A percentile compares a stretch with the other conserved stretches of the same genome.
These are phyloP conservation scores for Gobionotothen gibberifrons DNA, from an alignment of 2,797 vertebrate species.

Conservation along the genomic window DNA sequence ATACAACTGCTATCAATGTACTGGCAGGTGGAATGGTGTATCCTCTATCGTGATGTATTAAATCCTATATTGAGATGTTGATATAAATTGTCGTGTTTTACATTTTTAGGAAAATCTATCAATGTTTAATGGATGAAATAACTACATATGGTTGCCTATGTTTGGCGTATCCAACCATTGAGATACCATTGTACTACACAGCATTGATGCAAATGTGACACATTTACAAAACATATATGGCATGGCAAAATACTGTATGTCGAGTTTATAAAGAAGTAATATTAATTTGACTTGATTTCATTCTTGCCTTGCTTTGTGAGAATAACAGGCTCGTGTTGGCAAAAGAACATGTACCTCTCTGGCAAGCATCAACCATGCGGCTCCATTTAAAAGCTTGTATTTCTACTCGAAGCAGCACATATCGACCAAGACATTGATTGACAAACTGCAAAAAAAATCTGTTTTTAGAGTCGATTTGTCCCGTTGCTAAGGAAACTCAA, in stretches of 20 bases:
- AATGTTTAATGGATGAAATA: conserved; percentile 1
- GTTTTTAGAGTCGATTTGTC: conserved; percentile 34
- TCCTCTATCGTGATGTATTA: background rate
- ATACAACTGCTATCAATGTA: conserved; percentile 3
- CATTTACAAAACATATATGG: no score
- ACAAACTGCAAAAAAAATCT: conserved; percentile 35
- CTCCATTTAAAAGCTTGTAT: conserved; percentile 44
- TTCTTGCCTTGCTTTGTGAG: background rate
- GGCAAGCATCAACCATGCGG: background rate
- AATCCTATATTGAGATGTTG: background rate
- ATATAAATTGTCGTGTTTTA: background rate
- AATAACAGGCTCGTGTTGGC: background rate
- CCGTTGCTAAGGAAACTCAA: conserved; percentile 53
- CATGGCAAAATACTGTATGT: background rate
- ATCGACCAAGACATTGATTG: conserved; percentile 29
- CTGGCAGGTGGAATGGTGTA: background rate
- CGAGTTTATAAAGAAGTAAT: background rate
- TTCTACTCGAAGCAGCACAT: conserved; percentile 18
- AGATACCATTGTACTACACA: background rate
- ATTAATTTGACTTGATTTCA: background rate
- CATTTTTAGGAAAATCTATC: background rate
- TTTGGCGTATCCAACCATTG: background rate
- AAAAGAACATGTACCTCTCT: background rate
- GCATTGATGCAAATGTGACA: background rate
- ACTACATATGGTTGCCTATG: background rate